Evolutionary conservation across 2,888 invertebrate genomes (phyloP).

Genomic region (Helleia helle): DNA sequence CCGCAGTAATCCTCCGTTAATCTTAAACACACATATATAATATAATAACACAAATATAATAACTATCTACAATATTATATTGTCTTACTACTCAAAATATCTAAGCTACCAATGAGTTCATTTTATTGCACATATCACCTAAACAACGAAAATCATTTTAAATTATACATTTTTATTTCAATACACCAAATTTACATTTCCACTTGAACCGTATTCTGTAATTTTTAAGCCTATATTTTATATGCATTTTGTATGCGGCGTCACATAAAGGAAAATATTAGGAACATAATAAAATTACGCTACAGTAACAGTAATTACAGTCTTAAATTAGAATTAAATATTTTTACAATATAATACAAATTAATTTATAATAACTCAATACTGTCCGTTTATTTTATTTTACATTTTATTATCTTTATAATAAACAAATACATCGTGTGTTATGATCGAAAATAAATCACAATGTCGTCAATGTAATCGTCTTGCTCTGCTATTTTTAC

Average conservation of each 20-base stretch:
- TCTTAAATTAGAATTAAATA: conserved; percentile 49
- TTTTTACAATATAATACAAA: conserved; percentile 52
- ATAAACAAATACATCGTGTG: neutral
- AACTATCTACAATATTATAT: conserved; percentile 37
- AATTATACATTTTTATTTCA: conserved; percentile 4
- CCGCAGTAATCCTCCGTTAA: conserved; percentile 29
- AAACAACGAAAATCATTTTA: conserved; percentile 22
- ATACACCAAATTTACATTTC: conserved; percentile 8
- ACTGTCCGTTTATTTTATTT: conserved; percentile 2
- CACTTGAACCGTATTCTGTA: conserved; percentile 1
- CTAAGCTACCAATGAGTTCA: conserved; percentile 39
- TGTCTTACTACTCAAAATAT: conserved; percentile 39
- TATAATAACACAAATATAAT: too few species aligned
- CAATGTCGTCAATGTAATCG: conserved; percentile 11
- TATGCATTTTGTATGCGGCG: conserved; percentile 7
- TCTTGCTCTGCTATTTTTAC: conserved; percentile 1
- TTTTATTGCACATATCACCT: conserved; percentile 62
- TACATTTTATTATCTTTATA: neutral
- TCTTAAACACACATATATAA: conserved; percentile 42
- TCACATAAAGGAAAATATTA: conserved; percentile 48
- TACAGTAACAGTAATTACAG: conserved; percentile 59
- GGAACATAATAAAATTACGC: conserved; percentile 47
- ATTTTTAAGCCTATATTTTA: conserved; percentile 2
- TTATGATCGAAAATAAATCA: conserved; percentile 15
- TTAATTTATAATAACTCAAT: conserved; percentile 3